Percentiles rank a stretch among this genome's conserved stretches.
Evolutionary conservation across 2,797 vertebrate genomes (phyloP).

Genomic region (Manis javanica): DNA sequence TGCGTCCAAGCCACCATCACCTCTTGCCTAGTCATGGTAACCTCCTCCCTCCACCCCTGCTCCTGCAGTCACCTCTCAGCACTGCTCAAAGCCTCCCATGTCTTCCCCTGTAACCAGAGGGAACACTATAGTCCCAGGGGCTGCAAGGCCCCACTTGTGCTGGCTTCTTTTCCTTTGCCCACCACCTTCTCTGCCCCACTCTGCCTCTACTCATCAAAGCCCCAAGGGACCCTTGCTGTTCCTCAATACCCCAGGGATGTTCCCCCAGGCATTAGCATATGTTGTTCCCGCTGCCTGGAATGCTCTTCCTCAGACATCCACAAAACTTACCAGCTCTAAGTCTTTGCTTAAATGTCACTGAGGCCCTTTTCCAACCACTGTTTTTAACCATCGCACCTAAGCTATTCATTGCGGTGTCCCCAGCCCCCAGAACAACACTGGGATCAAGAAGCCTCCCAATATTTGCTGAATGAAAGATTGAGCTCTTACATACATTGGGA

Average conservation of each 20-base stretch:
- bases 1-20: neutral
- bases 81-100: neutral
- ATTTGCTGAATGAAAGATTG: neutral
- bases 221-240: neutral
- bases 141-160: rapidly evolving
- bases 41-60: neutral
- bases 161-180: neutral
- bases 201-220: neutral
- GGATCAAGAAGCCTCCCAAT: neutral
- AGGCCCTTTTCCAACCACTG: neutral
- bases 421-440: neutral
- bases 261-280: neutral
- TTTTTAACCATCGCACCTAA: neutral
- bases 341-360: neutral
- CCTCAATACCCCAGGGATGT: neutral
- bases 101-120: neutral
- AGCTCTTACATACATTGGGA: neutral
- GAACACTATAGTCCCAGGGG: neutral
- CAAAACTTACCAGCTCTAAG: neutral
- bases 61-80: neutral
- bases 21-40: neutral
- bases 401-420: too few relatives aligned
- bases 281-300: neutral
- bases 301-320: neutral
- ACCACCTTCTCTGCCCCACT: neutral